phyloP scores from a whole-genome alignment of 2,113 vertebrate genomes.

The Procavia capensis region DNA sequence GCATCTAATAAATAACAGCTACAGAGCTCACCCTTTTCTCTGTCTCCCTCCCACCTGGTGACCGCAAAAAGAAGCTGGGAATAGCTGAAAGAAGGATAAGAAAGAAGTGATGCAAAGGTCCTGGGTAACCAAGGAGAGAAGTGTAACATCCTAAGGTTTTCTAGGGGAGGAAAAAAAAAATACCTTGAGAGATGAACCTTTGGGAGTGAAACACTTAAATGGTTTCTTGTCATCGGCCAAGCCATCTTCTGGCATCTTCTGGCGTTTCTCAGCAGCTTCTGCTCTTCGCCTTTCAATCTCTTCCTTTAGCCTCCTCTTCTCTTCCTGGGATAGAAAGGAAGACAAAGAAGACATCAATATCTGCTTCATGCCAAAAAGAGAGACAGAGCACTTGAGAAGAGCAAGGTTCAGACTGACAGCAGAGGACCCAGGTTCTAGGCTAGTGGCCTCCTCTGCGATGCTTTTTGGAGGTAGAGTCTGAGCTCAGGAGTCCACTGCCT shows the following conservation, averaged over 20 bases:
- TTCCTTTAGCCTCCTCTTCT: conserved; percentile 97
- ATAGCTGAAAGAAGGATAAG: neutral
- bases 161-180: neutral
- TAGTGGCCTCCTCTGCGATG: neutral
- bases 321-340: conserved; percentile 88
- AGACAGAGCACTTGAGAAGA: neutral
- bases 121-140: neutral
- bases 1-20: neutral
- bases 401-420: neutral
- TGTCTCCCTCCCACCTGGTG: neutral
- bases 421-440: neutral
- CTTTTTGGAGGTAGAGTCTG: neutral
- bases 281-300: conserved; percentile 98
- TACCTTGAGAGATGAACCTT: conserved; percentile 98
- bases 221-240: conserved; percentile 92
- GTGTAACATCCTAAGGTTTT: neutral
- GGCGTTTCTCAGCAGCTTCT: conserved; percentile 97
- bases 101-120: neutral
- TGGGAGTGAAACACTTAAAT: conserved; percentile 96
- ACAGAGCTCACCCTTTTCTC: neutral
- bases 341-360: neutral
- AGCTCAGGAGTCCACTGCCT: neutral
- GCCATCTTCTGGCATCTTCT: conserved; percentile 93
- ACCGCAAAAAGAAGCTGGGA: neutral
- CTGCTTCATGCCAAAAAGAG: neutral